These are phyloP conservation scores for Latrodectus elegans DNA, from an alignment of 2,888 invertebrate genomes.

Conservation along the genomic window DNA sequence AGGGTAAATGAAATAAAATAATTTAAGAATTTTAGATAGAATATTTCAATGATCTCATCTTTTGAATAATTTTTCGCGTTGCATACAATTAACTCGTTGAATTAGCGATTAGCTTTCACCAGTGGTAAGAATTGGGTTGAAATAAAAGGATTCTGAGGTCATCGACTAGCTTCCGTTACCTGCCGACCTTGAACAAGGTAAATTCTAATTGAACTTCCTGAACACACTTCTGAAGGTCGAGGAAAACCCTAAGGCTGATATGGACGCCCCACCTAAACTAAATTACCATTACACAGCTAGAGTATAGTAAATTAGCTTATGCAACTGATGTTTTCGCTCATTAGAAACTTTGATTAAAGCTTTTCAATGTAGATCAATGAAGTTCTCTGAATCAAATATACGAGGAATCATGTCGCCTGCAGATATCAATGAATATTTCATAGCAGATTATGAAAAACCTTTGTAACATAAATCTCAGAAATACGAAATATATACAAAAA, in stretches of 20 bases:
- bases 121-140: slow-evolving; percentile 14
- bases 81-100: not conserved
- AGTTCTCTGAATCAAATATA: too few relatives aligned
- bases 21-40: not conserved
- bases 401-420: too few relatives aligned
- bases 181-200: slow-evolving; percentile 63
- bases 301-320: too few relatives aligned
- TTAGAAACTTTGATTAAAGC: too few relatives aligned
- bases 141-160: slow-evolving; percentile 45
- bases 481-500: too few relatives aligned
- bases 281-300: not conserved
- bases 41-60: not conserved
- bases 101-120: slow-evolving; percentile 9
- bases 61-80: not conserved
- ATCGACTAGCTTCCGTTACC: slow-evolving; percentile 63
- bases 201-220: slow-evolving; percentile 58
- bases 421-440: too few relatives aligned
- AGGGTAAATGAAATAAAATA: too few relatives aligned
- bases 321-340: too few relatives aligned
- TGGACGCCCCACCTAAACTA: slow-evolving; percentile 22
- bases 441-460: too few relatives aligned
- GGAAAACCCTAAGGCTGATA: slow-evolving; percentile 18
- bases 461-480: too few relatives aligned
- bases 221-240: slow-evolving; percentile 61
- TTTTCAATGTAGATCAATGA: too few relatives aligned